Base-by-base conservation (phyloP, 2,888 invertebrate genomes). In the Spodoptera exigua region DNA sequence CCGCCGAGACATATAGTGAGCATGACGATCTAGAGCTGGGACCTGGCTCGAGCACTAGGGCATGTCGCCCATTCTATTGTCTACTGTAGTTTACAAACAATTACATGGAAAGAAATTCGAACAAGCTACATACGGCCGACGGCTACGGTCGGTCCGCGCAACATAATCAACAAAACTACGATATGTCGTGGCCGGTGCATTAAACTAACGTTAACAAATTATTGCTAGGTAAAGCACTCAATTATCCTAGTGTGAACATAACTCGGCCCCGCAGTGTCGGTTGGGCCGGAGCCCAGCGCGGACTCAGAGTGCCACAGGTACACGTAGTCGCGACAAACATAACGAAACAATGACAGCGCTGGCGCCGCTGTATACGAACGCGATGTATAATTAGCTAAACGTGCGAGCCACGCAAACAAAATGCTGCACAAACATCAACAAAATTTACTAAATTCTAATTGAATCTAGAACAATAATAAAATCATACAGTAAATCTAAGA, bases 151-250 rank as follows among this genome's bases (percentile, higher is more conserved):
- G n/a, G 2, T 2, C 27, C 27, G 10, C 34, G 12, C 5, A 3
- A 13, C 48, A 11, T 14, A 27, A 27, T n/a, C n/a, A n/a, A 27
- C 9, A 27, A 21, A 27, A 12, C 21, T 21, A 16, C 17, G 16
- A 40, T 34, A 41, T 14, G n/a, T 41, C 43, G 27, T 13, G 13
- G 36, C 32, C 35, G 2, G 21, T 14, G 14, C 18, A 47, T n/a
- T 51, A 39, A 37, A 61, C 51, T 61, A 52, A 40, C 45, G 39
- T 67, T 41, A 55, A 61, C 46, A 37, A 48, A 52, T 61, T 68
- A 68, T 67, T 68, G 66, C 66, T 67, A 67, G 12, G 40, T 67
- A 67, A 67, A 68, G 66, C 68, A 67, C 68, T 67, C 61, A 55
- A 67, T 61, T 61, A 67, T 17, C 49, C 56, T 67, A 68, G 27